Conservation (phyloP, 1,140 invertebrate genomes). For the Drosophila auraria region DNA sequence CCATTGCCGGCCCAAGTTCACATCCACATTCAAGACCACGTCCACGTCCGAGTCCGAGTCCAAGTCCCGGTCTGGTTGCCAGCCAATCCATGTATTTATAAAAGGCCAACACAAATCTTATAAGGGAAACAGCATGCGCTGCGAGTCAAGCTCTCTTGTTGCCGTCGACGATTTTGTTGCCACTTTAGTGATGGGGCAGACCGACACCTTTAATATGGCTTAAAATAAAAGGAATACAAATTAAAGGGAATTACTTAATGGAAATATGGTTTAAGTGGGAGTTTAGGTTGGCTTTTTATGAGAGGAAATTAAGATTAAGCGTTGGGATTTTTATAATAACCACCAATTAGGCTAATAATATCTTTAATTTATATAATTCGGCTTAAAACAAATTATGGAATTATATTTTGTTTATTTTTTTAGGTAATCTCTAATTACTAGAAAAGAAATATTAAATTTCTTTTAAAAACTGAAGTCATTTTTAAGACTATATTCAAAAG, state of each 20-base stretch:
- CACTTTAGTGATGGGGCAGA: constrained; percentile 55
- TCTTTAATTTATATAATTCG: too few species aligned
- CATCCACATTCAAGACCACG: constrained; percentile 10
- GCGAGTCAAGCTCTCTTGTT: constrained; percentile 34
- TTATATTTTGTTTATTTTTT: too few species aligned
- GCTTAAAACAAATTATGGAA: too few species aligned
- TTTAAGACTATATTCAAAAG: too few species aligned
- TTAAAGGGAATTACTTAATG: background rate
- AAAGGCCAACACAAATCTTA: constrained; percentile 77
- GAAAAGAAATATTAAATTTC: too few species aligned
- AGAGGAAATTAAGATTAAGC: background rate
- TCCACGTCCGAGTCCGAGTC: constrained; percentile 8
- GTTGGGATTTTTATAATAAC: too few species aligned
- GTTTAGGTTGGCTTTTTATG: background rate
- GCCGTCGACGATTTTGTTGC: constrained; percentile 36
- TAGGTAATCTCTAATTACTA: too few species aligned
- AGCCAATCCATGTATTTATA: constrained; percentile 60
- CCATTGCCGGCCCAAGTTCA: constrained; percentile 10
- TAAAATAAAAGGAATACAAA: constrained; percentile 4
- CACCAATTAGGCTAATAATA: too few species aligned
- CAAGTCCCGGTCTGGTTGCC: constrained; percentile 35
- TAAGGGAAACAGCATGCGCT: constrained; percentile 72
- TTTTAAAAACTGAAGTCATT: too few species aligned
- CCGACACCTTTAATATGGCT: constrained; percentile 17
- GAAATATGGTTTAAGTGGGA: background rate